These are phyloP conservation scores for Chaitophorus viminalis DNA, from an alignment of 2,888 invertebrate species.

Conservation along the genomic window DNA sequence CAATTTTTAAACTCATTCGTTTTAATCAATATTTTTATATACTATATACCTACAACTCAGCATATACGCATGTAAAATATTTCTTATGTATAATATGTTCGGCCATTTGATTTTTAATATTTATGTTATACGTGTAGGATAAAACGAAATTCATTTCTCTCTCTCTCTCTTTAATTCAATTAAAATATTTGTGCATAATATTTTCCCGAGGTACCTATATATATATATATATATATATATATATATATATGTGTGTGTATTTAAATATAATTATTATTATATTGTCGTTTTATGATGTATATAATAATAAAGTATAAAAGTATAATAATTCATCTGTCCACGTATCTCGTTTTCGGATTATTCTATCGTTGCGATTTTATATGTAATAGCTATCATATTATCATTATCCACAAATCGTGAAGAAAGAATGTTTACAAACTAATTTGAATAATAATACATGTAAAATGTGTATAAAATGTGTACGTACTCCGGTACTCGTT, in stretches of 20 bases:
- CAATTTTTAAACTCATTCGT: neutral
- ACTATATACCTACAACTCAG: too few species aligned
- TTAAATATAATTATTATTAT: too few species aligned
- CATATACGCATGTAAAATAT: too few species aligned
- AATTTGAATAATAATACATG: constrained; percentile 4
- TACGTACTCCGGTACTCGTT: too few species aligned
- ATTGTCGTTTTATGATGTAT: neutral
- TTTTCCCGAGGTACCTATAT: too few species aligned
- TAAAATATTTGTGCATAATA: neutral
- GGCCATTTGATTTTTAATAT: neutral
- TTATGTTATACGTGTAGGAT: neutral
- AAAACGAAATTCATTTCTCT: neutral
- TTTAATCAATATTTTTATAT: neutral
- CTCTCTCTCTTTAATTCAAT: neutral
- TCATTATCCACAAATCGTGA: constrained; percentile 2
- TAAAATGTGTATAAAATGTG: too few species aligned
- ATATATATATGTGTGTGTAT: too few species aligned
- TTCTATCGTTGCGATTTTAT: neutral
- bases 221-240: too few species aligned
- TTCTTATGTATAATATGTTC: too few species aligned
- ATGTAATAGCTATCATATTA: neutral
- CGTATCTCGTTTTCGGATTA: neutral
- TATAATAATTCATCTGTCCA: neutral
- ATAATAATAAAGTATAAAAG: neutral
- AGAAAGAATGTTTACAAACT: neutral